Evolutionary conservation across 2,888 invertebrate species (phyloP), one percentile per base, ranked within the genome.

Genomic region (Chloromyia formosa): DNA sequence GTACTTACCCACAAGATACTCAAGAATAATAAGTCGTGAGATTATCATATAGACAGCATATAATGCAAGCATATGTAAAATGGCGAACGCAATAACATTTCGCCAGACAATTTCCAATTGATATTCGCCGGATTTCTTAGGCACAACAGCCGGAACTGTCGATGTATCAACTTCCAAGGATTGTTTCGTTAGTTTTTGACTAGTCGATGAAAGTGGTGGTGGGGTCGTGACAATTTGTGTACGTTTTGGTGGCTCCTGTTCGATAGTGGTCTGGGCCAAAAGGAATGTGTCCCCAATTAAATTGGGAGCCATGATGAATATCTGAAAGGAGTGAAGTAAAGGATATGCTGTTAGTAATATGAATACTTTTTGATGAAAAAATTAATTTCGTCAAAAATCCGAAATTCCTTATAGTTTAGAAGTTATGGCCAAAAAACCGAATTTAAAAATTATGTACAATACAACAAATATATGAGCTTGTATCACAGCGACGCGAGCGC

Each of bases 91-190:
- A 2, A 92, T 81, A 0, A 94, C 91, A 83, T 94, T 94, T 82
- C 90, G 88, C 94, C 94, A 94, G 1, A 93, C 93, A 78, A 94
- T 90, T 79, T 91, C 87, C 89, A 91, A 90, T 82, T 88, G 87
- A 77, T 79, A 78, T 16, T 73, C 69, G n/a, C 69, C 71, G 42
- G 64, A n/a, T 60, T 64, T 61, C n/a, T 14, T 14, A 12, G 22
- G 27, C 35, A 23, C 23, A 40, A 16, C 16, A 16, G 18, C 18
- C 1, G n/a, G 14, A 20, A 7, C n/a, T 23, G 75, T 75, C 42
- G 42, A 18, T 14, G 45, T 27, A 14, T 45, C 35, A 23, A 72
- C 66, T 54, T 77, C 76, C 3, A 74, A 14, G 3, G 71, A 71
- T 58, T 75, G 49, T 56, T 75, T 75, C 18, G 64, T 75, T n/a